These are phyloP conservation scores for Manis pentadactyla DNA, from an alignment of 2,797 vertebrate species.

Conservation along the genomic window DNA sequence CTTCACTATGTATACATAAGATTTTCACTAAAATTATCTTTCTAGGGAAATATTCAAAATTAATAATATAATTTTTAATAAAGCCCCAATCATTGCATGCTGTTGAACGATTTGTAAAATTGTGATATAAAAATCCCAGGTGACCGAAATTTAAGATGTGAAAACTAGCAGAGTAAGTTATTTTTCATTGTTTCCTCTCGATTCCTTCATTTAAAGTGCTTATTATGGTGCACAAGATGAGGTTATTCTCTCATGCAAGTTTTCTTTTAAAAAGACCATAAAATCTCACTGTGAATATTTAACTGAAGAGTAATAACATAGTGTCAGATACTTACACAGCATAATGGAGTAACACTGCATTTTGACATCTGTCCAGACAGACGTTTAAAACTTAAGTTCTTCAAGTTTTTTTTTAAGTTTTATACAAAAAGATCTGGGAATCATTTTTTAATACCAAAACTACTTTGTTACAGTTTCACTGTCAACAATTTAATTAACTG, in stretches of 20 bases:
- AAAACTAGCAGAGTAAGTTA: constrained; percentile 47
- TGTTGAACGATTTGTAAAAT: constrained; percentile 51
- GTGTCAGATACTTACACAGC: constrained; percentile 81
- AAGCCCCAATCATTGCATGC: neutral
- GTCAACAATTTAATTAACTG: constrained; percentile 86
- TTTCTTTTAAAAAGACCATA: constrained; percentile 80
- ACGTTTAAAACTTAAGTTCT: constrained; percentile 85
- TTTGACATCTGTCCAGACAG: constrained; percentile 87
- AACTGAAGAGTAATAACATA: constrained; percentile 80
- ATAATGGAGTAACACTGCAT: constrained; percentile 77
- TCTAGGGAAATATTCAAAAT: constrained; percentile 75
- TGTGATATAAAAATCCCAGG: constrained; percentile 59
- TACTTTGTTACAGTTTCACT: constrained; percentile 84
- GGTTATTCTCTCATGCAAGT: constrained; percentile 70
- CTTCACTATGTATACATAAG: constrained; percentile 65
- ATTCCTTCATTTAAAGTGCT: constrained; percentile 66
- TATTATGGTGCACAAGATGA: constrained; percentile 65
- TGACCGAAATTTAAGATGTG: constrained; percentile 48
- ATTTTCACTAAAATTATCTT: constrained; percentile 76
- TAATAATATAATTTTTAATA: constrained; percentile 56
- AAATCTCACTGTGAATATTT: constrained; percentile 83
- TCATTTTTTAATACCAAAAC: constrained; percentile 82
- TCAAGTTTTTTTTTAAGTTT: constrained; percentile 69
- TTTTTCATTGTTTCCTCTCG: constrained; percentile 80
- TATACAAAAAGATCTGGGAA: constrained; percentile 82